These are phyloP conservation scores for Lepidostoma basale DNA, from an alignment of 1,140 invertebrate genomes.

Conservation along the genomic window DNA sequence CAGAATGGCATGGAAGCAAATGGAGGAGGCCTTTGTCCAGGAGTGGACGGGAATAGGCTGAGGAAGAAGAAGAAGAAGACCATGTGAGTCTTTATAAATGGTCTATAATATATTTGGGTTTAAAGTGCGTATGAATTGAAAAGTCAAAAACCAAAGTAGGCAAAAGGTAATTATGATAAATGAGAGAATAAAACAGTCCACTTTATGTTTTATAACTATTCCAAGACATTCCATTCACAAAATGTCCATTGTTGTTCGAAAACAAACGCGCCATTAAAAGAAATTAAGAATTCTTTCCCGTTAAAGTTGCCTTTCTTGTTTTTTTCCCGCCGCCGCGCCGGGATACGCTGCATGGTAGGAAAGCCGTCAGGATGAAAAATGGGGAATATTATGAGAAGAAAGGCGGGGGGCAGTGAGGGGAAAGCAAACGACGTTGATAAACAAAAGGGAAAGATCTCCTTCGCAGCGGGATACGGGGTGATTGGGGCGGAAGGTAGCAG, in stretches of 20 bases:
- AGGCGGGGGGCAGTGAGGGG: not conserved
- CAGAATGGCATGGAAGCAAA: no score
- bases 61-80: no score
- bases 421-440: constrained; percentile 21
- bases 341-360: not conserved
- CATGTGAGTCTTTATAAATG: no score
- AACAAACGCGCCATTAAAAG: constrained; percentile 21
- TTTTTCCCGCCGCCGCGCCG: no score
- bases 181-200: no score
- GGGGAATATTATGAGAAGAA: constrained; percentile 8
- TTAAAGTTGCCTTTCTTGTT: not conserved
- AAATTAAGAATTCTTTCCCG: constrained; percentile 13
- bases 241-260: not conserved
- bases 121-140: no score
- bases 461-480: not conserved
- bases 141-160: no score
- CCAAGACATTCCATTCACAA: not conserved
- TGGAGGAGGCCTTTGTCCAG: no score
- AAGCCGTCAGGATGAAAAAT: constrained; percentile 14
- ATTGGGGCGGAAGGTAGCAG: not conserved
- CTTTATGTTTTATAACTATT: no score
- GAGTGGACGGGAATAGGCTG: no score
- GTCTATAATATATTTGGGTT: no score
- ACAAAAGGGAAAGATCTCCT: constrained; percentile 3
- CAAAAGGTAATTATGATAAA: no score